Base-by-base conservation (phyloP, 2,888 invertebrate genomes). In the Napeogenes inachia region DNA sequence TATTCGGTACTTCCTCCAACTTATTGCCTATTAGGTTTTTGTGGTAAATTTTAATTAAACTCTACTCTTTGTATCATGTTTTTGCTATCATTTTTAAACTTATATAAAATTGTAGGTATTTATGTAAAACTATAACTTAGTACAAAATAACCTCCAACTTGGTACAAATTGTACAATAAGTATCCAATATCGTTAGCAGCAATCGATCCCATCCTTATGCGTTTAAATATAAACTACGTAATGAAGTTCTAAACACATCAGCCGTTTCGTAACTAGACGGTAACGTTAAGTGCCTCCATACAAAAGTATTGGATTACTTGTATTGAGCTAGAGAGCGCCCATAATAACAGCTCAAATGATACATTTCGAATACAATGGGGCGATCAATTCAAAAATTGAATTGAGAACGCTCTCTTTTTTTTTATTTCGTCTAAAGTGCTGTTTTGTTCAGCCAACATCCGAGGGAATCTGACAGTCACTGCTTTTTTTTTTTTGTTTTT, bases 381-480 rank as follows among this genome's bases (percentile, higher is more conserved):
- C 89, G 90, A 90, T 90, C 90, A 89, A 90, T 90, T 89, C 89
- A 89, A 90, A 89, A 89, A 89, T 89, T 89, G 90, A 90, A 89
- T 89, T 88, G 89, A 89, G 89, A 88, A 88, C 88, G 89, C 87
- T 90, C 88, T 85, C 84, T 87, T 88, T 86, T 84, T 85, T 82
- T 78, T 81, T n/a, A n/a, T 80, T 82, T 83, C 80, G 77, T 82
- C 87, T 88, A 89, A 89, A 90, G 90, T 90, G 90, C 89, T 90
- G 90, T 90, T 90, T 90, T 90, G 90, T 90, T 89, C 89, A 83
- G 82, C 81, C 84, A 87, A 81, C 85, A 86, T 87, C 85, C 82
- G 82, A 86, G 81, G 78, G 87, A 87, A 85, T 89, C 85, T 87
- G 89, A 89, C 87, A 89, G 90, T 89, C 90, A 90, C 89, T 82